Base-by-base conservation (phyloP, 2,113 vertebrate species). In the Prochilodus magdalenae region DNA sequence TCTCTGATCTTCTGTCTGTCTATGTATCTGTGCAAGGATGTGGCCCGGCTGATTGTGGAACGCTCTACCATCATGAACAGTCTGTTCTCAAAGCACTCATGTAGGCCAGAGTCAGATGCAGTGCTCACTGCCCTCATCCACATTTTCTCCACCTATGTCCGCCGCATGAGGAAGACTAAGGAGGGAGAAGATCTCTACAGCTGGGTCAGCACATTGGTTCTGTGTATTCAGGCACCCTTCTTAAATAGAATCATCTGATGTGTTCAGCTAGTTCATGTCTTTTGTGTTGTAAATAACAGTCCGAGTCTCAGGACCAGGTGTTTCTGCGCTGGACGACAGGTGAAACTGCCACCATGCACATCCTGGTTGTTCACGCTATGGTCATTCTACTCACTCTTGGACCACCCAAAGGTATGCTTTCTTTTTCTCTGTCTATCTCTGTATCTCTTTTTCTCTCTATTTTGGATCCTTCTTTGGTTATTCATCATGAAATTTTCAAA, bases 41-140 rank as follows among this genome's bases (percentile, higher is more conserved):
- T 99, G 0, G 97, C 98, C 40, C 92, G 98, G 0, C 94, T 99
- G 20, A 97, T 98, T 0, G 98, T 99, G n/a, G 98, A 99, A 71
- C 97, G 98, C 26, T 98, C 98, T 74, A 99, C 97, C 89, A 97
- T 99, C 92, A 99, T 99, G 98, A 95, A 96, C 77, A 97, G 94
- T 90, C 95, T 99, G 51, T 99, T 99, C 89, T 95, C 95, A 13
- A 99, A 95, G 93, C 95, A 97, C 29, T 95, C 95, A 0, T 96
- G 93, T 90, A 90, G 93, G 7, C 90, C 95, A 0, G 95, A 97
- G 81, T 96, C 97, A 0, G 95, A 98, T 0, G 95, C 96, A 0
- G 97, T 99, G 51, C 96, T 99, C n/a, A 88, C 90, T 0, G 97
- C 98, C 1, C 94, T 99, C 73, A 94, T 98, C 47, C 93, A 93